Conservation (phyloP, 2,797 vertebrate species). For the Ciconia nigra region DNA sequence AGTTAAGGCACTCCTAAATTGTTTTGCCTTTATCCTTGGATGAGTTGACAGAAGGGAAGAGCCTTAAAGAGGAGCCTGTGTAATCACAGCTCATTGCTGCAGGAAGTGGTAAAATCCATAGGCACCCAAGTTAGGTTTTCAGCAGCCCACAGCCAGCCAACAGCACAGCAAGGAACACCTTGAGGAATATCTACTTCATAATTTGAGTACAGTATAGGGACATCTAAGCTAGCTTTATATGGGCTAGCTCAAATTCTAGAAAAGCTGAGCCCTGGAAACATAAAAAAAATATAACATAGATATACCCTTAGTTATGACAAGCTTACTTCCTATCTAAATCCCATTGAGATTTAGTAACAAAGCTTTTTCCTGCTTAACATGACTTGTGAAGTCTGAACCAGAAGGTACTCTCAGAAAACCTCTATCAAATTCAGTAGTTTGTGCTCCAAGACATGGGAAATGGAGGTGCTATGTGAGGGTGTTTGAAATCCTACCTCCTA, state of each 20-base stretch:
- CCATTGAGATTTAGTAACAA: background rate
- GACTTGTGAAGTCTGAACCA: background rate
- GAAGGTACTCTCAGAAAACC: background rate
- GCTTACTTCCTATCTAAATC: background rate
- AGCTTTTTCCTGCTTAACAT: accelerated
- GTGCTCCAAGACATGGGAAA: background rate
- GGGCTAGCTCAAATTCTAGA: background rate
- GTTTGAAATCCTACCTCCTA: background rate
- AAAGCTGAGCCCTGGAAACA: background rate
- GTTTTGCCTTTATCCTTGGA: background rate
- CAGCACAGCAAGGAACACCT: background rate
- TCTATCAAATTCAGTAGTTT: background rate
- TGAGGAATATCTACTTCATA: background rate
- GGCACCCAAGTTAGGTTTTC: background rate
- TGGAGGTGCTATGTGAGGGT: background rate
- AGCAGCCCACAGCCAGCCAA: no score
- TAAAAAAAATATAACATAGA: background rate
- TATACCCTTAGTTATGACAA: background rate
- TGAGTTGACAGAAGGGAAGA: background rate
- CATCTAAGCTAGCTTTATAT: background rate
- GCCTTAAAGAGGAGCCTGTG: background rate
- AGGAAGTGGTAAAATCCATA: background rate
- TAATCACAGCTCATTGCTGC: background rate
- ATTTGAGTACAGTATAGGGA: background rate
- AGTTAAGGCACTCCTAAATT: background rate